phyloP scores from a whole-genome alignment of 2,797 vertebrate genomes.

The Phoxinus dragarum region DNA sequence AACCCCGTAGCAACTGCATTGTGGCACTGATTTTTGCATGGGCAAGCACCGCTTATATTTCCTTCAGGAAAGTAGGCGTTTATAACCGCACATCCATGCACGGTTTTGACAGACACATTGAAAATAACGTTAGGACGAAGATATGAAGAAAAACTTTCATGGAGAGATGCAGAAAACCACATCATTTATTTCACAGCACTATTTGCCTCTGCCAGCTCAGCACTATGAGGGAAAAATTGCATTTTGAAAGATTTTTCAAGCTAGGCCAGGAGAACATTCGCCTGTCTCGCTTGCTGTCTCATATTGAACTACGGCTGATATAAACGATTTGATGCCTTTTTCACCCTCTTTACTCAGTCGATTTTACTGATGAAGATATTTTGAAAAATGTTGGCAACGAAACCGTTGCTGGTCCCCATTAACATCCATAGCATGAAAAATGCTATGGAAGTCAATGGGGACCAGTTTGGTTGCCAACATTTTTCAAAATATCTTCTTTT shows the following conservation, averaged over 20 bases:
- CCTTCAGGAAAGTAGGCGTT: neutral
- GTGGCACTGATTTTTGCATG: neutral
- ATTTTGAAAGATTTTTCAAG: constrained; percentile 43
- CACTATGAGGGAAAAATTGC: constrained; percentile 11
- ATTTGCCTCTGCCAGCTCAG: constrained; percentile 50
- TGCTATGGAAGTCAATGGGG: neutral
- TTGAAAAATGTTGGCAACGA: neutral
- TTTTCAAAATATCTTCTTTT: neutral
- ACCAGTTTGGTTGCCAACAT: neutral
- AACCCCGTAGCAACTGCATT: neutral
- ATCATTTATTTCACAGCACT: constrained; percentile 40
- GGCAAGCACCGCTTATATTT: neutral
- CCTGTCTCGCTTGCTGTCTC: constrained; percentile 18
- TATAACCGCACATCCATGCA: constrained; percentile 2
- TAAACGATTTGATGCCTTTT: neutral
- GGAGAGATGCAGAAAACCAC: constrained; percentile 33
- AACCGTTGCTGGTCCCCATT: neutral
- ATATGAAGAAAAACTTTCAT: constrained; percentile 26
- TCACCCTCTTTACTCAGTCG: neutral
- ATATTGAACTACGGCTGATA: constrained; percentile 16
- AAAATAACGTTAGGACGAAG: constrained; percentile 4
- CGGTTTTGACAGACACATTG: neutral
- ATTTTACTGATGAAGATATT: neutral
- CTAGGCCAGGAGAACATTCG: constrained; percentile 32
- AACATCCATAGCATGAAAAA: neutral